Evolutionary conservation across 2,888 invertebrate genomes (phyloP), one percentile per base, ranked within the genome.

Genomic region (Rhodophaea formosa): DNA sequence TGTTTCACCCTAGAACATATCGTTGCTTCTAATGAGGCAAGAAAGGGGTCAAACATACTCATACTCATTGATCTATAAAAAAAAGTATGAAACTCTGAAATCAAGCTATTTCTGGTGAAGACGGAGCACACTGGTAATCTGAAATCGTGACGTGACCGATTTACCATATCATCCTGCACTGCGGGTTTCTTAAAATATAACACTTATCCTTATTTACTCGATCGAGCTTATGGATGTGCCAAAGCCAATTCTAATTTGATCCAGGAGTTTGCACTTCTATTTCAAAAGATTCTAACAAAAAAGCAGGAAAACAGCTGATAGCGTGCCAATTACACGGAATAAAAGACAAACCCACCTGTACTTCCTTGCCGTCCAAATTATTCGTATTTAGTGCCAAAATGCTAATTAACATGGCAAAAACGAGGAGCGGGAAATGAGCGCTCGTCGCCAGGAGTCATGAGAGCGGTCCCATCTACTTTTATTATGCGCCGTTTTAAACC

Each of bases 391-490:
- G 85, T 84, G 86, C 86, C 88, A 88, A 88, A 88, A 87, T 86
- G 86, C 88, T 89, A 89, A 89, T 89, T 88, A 88, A 84, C 84
- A 84, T 79, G 75, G 75, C 77, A 73, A 77, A 79, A 83, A 84
- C 77, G 83, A 76, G 74, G 79, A 74, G 74, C 78, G 77, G 82
- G 73, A 86, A 88, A 86, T 83, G 85, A 88, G 84, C 77, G 77
- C 75, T 71, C 77, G 77, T 73, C 84, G 88, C 88, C 88, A 88
- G 86, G 84, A 84, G 80, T 83, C 88, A 84, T 82, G 84, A 84
- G 86, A 79, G 80, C 77, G 84, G 82, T 82, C 68, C 85, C 86
- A 87, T 90, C 88, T 82, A 86, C 89, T 89, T 90, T 90, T 89
- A 90, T 89, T 88, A 88, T 87, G 81, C 79, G 77, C 79, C 84